A percentile compares a stretch with the other conserved stretches of the same genome.
Evolutionary conservation across 2,888 invertebrate genomes (phyloP).

Genomic region (Chydorus sphaericus): DNA sequence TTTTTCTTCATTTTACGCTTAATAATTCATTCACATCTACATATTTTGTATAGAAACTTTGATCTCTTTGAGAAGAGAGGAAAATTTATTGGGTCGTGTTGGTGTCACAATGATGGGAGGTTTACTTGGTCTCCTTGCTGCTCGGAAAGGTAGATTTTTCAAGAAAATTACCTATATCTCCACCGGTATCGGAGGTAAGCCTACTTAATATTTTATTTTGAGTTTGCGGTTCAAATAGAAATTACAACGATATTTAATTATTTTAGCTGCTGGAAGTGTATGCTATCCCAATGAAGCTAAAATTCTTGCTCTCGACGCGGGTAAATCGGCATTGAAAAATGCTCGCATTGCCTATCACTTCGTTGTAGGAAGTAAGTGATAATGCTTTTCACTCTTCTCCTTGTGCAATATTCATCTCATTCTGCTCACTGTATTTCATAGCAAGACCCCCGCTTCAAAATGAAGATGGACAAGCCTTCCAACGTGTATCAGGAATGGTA

Average conservation of each 20-base stretch:
- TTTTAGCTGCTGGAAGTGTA: neutral
- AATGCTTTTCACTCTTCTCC: neutral
- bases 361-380: conserved; percentile 9
- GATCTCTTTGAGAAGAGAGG: conserved; percentile 1
- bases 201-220: neutral
- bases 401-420: neutral
- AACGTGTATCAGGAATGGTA: conserved; percentile 4
- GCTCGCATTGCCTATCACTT: conserved; percentile 13
- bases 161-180: conserved; percentile 5
- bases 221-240: neutral
- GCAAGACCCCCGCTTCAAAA: conserved; percentile 1
- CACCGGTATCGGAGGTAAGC: conserved; percentile 7
- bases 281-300: conserved; percentile 10
- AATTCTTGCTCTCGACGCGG: neutral
- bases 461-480: conserved; percentile 9
- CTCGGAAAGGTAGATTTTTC: conserved; percentile 9
- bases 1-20: neutral
- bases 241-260: neutral
- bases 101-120: conserved; percentile 12
- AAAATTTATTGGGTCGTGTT: conserved; percentile 1
- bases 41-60: conserved; percentile 3
- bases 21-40: neutral
- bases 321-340: neutral
- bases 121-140: conserved; percentile 10
- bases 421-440: neutral